Conservation (phyloP, 2,888 invertebrate genomes). For the Polydrusus tereticollis region DNA sequence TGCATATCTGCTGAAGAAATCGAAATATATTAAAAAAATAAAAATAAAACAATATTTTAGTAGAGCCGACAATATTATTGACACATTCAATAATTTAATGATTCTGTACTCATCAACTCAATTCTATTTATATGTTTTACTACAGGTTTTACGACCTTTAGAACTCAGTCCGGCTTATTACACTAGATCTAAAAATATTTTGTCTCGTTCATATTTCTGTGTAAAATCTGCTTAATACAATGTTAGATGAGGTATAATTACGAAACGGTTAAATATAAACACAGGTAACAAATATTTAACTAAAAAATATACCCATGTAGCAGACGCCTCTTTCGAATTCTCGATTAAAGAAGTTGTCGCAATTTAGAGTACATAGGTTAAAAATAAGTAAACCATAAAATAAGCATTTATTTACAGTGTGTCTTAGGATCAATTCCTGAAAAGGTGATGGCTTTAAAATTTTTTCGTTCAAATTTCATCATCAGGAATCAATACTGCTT, state of each 20-base stretch:
- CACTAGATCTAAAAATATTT: conserved; percentile 31
- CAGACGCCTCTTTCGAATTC: no score
- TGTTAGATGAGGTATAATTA: conserved; percentile 18
- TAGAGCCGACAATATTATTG: conserved; percentile 25
- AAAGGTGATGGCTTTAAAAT: no score
- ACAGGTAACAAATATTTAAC: not conserved
- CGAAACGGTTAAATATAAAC: conserved; percentile 5
- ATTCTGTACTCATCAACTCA: conserved; percentile 17
- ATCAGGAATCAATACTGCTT: no score
- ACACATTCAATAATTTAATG: conserved; percentile 11
- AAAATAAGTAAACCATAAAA: no score
- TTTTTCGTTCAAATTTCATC: no score
- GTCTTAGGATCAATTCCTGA: no score
- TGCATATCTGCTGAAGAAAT: no score
- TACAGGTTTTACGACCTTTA: conserved; percentile 38
- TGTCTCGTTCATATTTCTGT: conserved; percentile 13
- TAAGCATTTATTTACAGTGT: no score
- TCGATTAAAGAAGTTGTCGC: no score
- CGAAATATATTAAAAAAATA: not conserved
- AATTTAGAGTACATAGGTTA: no score
- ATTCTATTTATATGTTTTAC: conserved; percentile 38
- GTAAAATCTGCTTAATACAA: conserved; percentile 14
- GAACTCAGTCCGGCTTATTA: conserved; percentile 30
- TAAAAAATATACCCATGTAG: no score
- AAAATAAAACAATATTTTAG: not conserved